Base-by-base conservation (phyloP, 2,113 vertebrate genomes). In the Pterocles burchelli region DNA sequence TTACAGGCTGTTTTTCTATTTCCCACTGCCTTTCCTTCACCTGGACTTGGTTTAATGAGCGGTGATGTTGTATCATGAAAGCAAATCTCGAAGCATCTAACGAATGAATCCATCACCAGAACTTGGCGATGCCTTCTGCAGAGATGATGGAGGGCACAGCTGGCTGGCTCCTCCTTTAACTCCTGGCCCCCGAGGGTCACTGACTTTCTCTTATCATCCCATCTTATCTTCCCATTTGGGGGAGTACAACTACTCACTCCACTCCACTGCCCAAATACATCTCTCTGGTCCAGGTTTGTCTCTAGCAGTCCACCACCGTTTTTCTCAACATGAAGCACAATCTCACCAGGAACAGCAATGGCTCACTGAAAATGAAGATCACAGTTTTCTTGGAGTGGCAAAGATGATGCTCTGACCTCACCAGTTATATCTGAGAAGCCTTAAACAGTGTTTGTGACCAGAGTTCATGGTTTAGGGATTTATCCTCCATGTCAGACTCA, bases 151-250 rank as follows among this genome's bases (percentile, higher is more conserved):
- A 57, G 36, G 6, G 24, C 59, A 51, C 34, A 43, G 33, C 54
- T 45, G 21, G 6, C 25, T 52, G 48, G 80, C 41, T 70, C 19
- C 26, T 85, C 29, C 43, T 78, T 67, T 33, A 76, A 72, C 6
- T 2, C 17, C 58, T 62, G 26, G 12, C 26, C 26, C 18, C 16
- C 0, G 1, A 38, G 36, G 18, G 13, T 68, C 14, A 31, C 28
- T 51, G 48, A 24, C 18, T 72, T 87, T 88, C 26, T 90, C 29
- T 45, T 58, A 22, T 11, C 20, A 49, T 57, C 31, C 41, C 34
- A 31, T 34, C 12, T 62, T 34, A 48, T 33, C 21, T 17, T 72
- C 31, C 38, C 62, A 10, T 89, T 75, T 84, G 34, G 29, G 7
- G 41, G 33, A 33, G 17, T 48, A 34, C 26, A 93, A 7, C 28